These are phyloP conservation scores for Psittacula derbiana DNA, from an alignment of 2,797 vertebrate species.

Conservation along the genomic window DNA sequence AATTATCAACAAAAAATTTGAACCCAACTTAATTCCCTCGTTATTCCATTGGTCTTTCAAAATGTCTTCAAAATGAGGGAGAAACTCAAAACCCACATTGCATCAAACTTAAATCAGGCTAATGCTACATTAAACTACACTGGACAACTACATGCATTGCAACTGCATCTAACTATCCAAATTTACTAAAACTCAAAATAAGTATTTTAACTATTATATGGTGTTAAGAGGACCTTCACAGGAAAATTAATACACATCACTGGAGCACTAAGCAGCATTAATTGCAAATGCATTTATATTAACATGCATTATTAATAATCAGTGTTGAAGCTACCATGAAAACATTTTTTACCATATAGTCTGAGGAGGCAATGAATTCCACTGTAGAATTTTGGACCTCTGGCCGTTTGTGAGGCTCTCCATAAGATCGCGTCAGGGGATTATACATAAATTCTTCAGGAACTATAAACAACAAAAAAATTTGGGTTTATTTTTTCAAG, in stretches of 20 bases:
- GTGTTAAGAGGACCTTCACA: not conserved
- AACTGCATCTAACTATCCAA: not conserved
- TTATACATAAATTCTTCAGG: conserved; percentile 99
- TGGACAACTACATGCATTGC: not conserved
- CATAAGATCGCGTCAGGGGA: conserved; percentile 92
- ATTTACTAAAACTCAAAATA: not conserved
- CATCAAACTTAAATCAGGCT: not conserved
- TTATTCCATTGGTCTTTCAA: not conserved
- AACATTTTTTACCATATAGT: conserved; percentile 89
- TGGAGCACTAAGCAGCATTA: not conserved
- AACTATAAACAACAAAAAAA: conserved; percentile 73
- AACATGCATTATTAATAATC: not conserved
- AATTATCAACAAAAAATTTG: not conserved
- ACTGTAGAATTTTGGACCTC: conserved; percentile 96
- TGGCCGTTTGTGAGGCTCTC: conserved; percentile 94
- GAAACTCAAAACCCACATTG: not conserved
- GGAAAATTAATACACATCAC: not conserved
- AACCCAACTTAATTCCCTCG: not conserved
- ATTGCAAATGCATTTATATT: not conserved
- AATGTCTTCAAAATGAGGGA: not conserved
- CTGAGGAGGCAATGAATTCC: conserved; percentile 97
- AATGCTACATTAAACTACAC: not conserved
- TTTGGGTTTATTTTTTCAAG: not conserved
- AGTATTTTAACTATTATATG: not conserved
- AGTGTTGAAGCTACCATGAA: not conserved